Conservation (phyloP, 2,113 vertebrate genomes). For the Ptyas mucosa region DNA sequence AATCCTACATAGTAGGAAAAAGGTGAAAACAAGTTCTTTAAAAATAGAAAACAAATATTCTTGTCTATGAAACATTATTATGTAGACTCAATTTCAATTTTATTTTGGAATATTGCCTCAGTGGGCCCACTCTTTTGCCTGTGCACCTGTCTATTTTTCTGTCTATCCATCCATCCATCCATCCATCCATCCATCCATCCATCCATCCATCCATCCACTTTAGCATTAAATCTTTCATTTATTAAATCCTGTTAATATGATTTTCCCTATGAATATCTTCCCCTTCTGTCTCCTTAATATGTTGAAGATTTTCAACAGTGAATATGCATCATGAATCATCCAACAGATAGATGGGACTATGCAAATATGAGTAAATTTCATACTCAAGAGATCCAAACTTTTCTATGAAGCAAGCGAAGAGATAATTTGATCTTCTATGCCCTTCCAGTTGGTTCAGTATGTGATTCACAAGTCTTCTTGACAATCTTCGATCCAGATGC, state of each 20-base stretch:
- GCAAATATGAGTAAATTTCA: neutral
- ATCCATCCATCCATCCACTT: neutral
- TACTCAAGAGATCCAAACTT: neutral
- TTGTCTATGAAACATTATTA: constrained; percentile 41
- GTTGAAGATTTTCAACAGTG: neutral
- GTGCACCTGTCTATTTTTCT: neutral
- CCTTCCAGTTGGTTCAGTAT: neutral
- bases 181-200: neutral
- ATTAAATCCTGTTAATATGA: neutral
- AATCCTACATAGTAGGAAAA: constrained; percentile 53
- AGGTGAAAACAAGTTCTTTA: constrained; percentile 54
- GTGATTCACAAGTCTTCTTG: neutral
- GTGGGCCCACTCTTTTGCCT: neutral
- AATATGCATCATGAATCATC: neutral
- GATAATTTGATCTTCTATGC: neutral
- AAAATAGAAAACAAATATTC: constrained; percentile 63
- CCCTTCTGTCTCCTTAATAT: neutral
- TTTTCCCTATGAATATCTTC: neutral
- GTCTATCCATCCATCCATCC: too few relatives aligned
- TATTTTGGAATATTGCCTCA: constrained; percentile 20
- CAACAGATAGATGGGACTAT: neutral
- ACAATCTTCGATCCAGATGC: neutral
- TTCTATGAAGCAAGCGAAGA: neutral
- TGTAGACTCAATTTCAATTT: constrained; percentile 19
- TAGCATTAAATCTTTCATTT: neutral